These are phyloP conservation scores for Copidosoma floridanum DNA, from an alignment of 1,140 invertebrate species.

Conservation along the genomic window DNA sequence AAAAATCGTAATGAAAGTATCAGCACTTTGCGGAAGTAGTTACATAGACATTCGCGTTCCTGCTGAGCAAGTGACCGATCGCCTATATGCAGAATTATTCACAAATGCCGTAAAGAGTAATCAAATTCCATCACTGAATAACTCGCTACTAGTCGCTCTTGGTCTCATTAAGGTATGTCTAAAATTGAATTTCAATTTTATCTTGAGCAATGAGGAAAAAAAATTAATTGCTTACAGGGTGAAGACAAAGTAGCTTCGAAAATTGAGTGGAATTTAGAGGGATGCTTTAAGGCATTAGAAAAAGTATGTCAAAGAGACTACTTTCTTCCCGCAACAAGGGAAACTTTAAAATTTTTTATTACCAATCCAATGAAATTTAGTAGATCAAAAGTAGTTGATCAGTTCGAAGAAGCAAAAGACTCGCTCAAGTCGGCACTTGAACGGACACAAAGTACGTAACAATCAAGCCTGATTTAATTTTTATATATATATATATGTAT, in stretches of 20 bases:
- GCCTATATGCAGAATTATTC: constrained; percentile 63
- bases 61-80: constrained; percentile 57
- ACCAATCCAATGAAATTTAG: constrained; percentile 51
- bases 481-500: constrained; percentile 14
- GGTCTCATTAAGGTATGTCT: constrained; percentile 67
- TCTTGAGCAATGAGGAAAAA: no score
- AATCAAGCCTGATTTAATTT: neutral
- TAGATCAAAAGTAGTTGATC: constrained; percentile 40
- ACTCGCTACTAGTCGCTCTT: constrained; percentile 66
- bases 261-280: constrained; percentile 61
- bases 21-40: constrained; percentile 57
- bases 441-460: constrained; percentile 37
- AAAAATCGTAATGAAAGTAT: constrained; percentile 62
- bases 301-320: constrained; percentile 56
- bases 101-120: constrained; percentile 56
- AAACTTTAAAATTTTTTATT: constrained; percentile 60
- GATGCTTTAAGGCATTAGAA: constrained; percentile 61
- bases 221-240: constrained; percentile 51
- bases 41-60: constrained; percentile 58
- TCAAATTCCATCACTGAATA: constrained; percentile 60
- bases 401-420: constrained; percentile 45
- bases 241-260: constrained; percentile 60
- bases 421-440: constrained; percentile 43
- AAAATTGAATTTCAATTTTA: no score
- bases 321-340: constrained; percentile 58